These are phyloP conservation scores for Drosophila kurseongensis DNA, from an alignment of 1,140 invertebrate genomes.

Conservation along the genomic window DNA sequence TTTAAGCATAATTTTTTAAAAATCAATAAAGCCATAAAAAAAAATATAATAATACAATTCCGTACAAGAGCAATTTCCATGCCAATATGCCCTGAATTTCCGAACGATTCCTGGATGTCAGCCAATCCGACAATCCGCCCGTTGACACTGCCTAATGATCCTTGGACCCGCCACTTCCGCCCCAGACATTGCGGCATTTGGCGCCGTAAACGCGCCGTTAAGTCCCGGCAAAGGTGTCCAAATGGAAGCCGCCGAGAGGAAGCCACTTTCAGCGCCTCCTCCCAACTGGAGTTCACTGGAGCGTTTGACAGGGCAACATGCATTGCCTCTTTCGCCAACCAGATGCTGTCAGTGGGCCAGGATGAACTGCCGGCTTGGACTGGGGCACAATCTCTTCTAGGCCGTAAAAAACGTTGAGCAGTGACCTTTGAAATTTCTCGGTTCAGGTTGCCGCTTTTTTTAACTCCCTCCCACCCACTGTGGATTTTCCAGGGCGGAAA, in stretches of 20 bases:
- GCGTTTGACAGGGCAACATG: slow-evolving; percentile 76
- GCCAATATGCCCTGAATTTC: slow-evolving; percentile 1
- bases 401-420: slow-evolving; percentile 57
- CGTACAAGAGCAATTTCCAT: slow-evolving; percentile 10
- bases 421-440: slow-evolving; percentile 61
- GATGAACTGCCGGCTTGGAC: not conserved
- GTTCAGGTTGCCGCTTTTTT: slow-evolving; percentile 20
- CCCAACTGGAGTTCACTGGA: slow-evolving; percentile 47
- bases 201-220: slow-evolving; percentile 40
- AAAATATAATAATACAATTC: slow-evolving; percentile 23
- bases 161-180: slow-evolving; percentile 40
- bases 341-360: slow-evolving; percentile 4
- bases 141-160: slow-evolving; percentile 59
- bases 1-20: slow-evolving; percentile 80
- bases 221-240: slow-evolving; percentile 50
- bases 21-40: slow-evolving; percentile 69
- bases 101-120: slow-evolving; percentile 14
- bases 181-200: slow-evolving; percentile 42
- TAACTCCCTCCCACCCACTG: slow-evolving; percentile 4
- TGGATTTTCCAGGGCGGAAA: slow-evolving; percentile 25
- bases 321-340: slow-evolving; percentile 60
- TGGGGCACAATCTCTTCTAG: slow-evolving; percentile 25
- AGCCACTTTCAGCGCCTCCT: slow-evolving; percentile 41
- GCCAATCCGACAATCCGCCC: slow-evolving; percentile 40
- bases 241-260: slow-evolving; percentile 41